Evolutionary conservation across 2,888 invertebrate species (phyloP), one percentile per base, ranked within the genome.

Genomic region (Acleris laterana): DNA sequence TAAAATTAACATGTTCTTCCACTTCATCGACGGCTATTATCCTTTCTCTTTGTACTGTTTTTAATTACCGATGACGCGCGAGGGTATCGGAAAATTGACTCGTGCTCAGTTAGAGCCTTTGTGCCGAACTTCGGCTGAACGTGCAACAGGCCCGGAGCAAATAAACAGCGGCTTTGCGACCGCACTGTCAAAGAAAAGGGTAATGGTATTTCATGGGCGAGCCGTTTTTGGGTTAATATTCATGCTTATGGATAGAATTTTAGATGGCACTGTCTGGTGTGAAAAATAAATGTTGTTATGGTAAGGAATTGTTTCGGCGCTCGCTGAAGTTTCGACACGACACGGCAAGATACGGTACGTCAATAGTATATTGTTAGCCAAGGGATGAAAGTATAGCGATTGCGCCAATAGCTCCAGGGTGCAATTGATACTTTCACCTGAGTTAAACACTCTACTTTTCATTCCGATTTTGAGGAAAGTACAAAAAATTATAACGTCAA

Each of bases 101-200:
- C 19, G 17, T 55, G 50, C 49, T 22, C 46, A 52, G 63, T 44
- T 20, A 49, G 50, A 44, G 28, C 65, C 50, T 65, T 65, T 65
- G 55, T 56, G 55, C 53, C 42, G n/a, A 53, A 60, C 59, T 53
- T 49, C 16, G 22, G 55, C 55, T 65, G 46, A 61, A 65, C 60
- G 65, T 65, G 65, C 60, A 65, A 65, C 65, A 60, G 60, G 60
- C 46, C 32, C 28, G 28, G 58, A 44, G 58, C 55, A 65, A 65
- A 65, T 65, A 60, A 65, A 65, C 60, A 42, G 49, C 19, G 17
- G 55, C 55, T 62, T 55, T 55, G 53, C 52, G 49, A 20, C 20
- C 49, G 46, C 53, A 53, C 51, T 55, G 65, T 50, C 64, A 55
- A 65, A 65, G 63, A 44, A 56, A 56, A 52, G 60, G 55, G 44